phyloP scores from a whole-genome alignment of 1,140 invertebrate genomes.

The Trichomalopsis sarcophagae region DNA sequence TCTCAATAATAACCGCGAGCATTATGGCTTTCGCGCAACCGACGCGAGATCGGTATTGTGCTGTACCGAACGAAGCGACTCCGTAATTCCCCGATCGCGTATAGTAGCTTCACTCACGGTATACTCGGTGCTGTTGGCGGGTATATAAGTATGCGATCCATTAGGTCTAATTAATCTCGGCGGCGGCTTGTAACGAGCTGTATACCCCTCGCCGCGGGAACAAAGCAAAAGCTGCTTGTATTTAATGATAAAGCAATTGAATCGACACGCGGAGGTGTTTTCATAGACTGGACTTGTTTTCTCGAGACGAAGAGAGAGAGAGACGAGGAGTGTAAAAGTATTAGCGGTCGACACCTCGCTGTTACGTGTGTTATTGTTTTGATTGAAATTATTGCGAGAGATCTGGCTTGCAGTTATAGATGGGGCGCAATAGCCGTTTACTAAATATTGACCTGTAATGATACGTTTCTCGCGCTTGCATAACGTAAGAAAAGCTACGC shows the following conservation, averaged over 20 bases:
- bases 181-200: neutral
- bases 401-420: too few relatives aligned
- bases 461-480: too few relatives aligned
- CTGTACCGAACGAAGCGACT: neutral
- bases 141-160: neutral
- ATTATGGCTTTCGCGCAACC: neutral
- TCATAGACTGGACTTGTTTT: neutral
- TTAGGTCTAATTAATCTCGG: conserved; percentile 28
- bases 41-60: neutral
- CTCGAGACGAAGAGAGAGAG: neutral
- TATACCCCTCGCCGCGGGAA: neutral
- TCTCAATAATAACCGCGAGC: neutral
- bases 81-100: neutral
- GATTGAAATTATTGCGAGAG: too few relatives aligned
- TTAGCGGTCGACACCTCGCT: too few relatives aligned
- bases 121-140: neutral
- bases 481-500: too few relatives aligned
- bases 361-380: too few relatives aligned
- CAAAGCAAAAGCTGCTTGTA: neutral
- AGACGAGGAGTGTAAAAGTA: neutral
- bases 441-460: too few relatives aligned
- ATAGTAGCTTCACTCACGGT: neutral
- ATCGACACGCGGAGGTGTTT: neutral
- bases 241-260: conserved; percentile 8
- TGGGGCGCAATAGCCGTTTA: too few relatives aligned